phyloP scores from a whole-genome alignment of 2,113 vertebrate species.

The Tamias sibiricus region DNA sequence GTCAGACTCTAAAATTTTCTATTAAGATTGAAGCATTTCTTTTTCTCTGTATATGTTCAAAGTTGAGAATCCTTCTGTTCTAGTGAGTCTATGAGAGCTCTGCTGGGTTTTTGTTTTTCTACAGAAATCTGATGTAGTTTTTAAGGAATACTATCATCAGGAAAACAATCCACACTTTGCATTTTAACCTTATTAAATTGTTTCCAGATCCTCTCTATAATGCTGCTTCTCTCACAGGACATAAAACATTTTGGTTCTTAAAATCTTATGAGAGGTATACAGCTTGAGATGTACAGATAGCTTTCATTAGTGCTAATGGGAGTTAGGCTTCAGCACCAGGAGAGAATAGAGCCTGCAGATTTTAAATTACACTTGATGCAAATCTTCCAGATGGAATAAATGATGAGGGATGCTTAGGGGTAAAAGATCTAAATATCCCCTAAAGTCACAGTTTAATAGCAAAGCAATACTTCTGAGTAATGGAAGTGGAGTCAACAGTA shows the following conservation, averaged over 20 bases:
- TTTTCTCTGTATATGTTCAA: constrained; percentile 6
- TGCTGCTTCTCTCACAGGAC: background rate
- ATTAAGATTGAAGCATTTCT: constrained; percentile 58
- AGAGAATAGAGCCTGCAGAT: constrained; percentile 51
- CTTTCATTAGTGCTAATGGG: constrained; percentile 65
- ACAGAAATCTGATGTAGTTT: constrained; percentile 30
- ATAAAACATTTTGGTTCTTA: constrained; percentile 46
- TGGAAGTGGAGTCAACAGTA: constrained; percentile 22
- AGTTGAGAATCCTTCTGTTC: constrained; percentile 9
- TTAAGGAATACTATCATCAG: background rate
- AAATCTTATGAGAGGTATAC: background rate
- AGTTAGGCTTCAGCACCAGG: background rate
- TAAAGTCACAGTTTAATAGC: constrained; percentile 64
- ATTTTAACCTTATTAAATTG: constrained; percentile 55
- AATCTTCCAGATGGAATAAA: constrained; percentile 70
- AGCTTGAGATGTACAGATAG: constrained; percentile 51
- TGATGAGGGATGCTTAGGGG: constrained; percentile 29
- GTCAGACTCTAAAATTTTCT: background rate
- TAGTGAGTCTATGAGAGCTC: background rate
- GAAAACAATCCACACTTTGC: constrained; percentile 30
- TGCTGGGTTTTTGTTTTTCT: background rate
- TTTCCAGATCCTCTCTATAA: constrained; percentile 22
- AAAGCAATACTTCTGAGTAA: background rate
- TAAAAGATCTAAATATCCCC: background rate
- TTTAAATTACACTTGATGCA: constrained; percentile 48